These are phyloP conservation scores for Platycheirus rosarum DNA, from an alignment of 2,888 invertebrate species.

Conservation along the genomic window DNA sequence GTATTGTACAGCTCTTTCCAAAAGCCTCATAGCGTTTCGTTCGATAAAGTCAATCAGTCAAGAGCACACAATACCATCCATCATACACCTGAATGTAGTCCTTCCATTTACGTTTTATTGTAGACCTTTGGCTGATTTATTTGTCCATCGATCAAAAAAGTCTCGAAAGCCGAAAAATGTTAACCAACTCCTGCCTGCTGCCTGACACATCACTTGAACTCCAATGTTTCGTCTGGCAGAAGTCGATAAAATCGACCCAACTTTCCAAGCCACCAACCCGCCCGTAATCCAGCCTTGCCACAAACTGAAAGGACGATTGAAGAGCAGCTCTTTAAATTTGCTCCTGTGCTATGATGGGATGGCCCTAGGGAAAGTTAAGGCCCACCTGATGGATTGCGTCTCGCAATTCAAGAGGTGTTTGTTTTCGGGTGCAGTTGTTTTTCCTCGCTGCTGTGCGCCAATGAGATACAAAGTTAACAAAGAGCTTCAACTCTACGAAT, in stretches of 20 bases:
- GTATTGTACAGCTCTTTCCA: constrained; percentile 5
- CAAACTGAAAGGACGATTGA: constrained; percentile 4
- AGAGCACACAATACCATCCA: constrained; percentile 37
- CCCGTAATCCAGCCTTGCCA: neutral
- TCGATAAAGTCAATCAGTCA: constrained; percentile 36
- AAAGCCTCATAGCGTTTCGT: constrained; percentile 15
- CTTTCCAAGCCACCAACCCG: constrained; percentile 31
- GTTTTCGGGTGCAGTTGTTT: neutral
- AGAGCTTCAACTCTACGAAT: constrained; percentile 31
- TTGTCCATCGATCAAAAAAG: constrained; percentile 44
- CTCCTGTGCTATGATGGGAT: too few relatives aligned
- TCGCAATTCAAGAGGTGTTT: constrained; percentile 51
- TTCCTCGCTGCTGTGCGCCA: constrained; percentile 25
- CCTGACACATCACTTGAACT: constrained; percentile 45
- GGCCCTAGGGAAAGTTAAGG: constrained; percentile 30
- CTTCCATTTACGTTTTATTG: constrained; percentile 23
- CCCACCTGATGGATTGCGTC: constrained; percentile 62
- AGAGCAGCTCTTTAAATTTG: neutral
- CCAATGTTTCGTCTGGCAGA: constrained; percentile 36
- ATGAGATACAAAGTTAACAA: constrained; percentile 29
- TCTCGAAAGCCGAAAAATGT: constrained; percentile 12
- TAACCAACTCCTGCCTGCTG: constrained; percentile 7
- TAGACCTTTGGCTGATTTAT: constrained; percentile 56
- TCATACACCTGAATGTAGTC: constrained; percentile 17
- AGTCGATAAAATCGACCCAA: constrained; percentile 57